Base-by-base conservation (phyloP, 2,113 vertebrate genomes). In the Plestiodon gilberti region DNA sequence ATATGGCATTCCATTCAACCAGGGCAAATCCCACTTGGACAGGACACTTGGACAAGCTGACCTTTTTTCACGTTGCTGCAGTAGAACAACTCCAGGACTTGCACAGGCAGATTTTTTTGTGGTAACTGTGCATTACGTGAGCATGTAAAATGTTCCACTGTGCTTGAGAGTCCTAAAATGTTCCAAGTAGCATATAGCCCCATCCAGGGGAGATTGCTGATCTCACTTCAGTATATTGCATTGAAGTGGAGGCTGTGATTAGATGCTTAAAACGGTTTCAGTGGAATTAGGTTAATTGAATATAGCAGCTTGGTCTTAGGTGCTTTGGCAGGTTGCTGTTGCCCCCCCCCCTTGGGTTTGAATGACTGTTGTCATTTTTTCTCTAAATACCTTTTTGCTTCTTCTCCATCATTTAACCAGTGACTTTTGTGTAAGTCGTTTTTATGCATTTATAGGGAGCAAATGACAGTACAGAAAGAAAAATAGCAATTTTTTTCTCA, bases 1-100 rank as follows among this genome's bases (percentile, higher is more conserved):
- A 0, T 69, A 30, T n/a, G n/a, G n/a, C n/a, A n/a, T n/a, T n/a
- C n/a, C n/a, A 4, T n/a, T 43, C 38, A 43, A 59, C 30, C 33
- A 48, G 75, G 80, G 59, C 59, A 48, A 81, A n/a, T 5, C 10
- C 28, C 59, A 22, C 35, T 43, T 71, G 55, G 67, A 57, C 38
- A 80, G 83, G n/a, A n/a, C n/a, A n/a, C n/a, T n/a, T n/a, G n/a
- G n/a, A n/a, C n/a, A n/a, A n/a, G 78, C 78, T 64, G 18, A 86
- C 30, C 23, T n/a, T 64, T 64, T 78, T 61, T 52, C 20, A 74
- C 52, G 52, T 74, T 74, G 69, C 28, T 2, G 20, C 61, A 13
- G 6, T 74, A 62, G 23, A 52, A 77, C 38, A 80, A 55, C 71
- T 40, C n/a, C 64, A 35, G n/a, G n/a, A 64, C 76, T 33, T 69